These are phyloP conservation scores for Neopelma chrysocephalum DNA, from an alignment of 2,797 vertebrate genomes.

Conservation along the genomic window DNA sequence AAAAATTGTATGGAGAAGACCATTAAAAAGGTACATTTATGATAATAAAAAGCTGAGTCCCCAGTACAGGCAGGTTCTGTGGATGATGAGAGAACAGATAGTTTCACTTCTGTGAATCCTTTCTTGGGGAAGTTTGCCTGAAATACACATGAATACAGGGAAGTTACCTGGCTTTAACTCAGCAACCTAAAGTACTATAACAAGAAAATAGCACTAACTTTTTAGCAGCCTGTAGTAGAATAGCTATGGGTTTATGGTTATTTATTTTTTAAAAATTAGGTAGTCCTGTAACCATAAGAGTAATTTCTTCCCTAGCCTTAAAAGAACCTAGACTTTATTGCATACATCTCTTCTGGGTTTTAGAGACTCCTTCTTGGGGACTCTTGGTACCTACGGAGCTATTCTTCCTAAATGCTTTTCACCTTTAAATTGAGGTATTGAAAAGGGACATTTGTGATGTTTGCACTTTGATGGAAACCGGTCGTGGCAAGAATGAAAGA, in stretches of 20 bases:
- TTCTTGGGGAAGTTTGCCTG: not conserved
- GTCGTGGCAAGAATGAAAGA: not conserved
- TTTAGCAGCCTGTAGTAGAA: not conserved
- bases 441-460: not conserved
- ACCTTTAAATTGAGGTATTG: not conserved
- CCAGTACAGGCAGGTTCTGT: not conserved
- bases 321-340: not conserved
- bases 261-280: not conserved
- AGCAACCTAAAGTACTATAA: not conserved
- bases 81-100: not conserved
- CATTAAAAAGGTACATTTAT: not conserved
- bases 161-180: not conserved
- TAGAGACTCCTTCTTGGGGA: not conserved
- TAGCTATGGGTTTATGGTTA: not conserved
- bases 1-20: not conserved
- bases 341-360: not conserved
- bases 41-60: not conserved
- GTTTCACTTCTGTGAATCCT: not conserved
- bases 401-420: not conserved
- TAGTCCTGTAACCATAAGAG: not conserved
- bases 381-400: not conserved
- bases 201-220: not conserved
- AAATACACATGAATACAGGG: accelerated
- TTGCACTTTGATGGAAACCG: not conserved
- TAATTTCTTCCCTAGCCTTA: not conserved